phyloP scores from a whole-genome alignment of 2,113 vertebrate genomes.

The Heliornis fulica region DNA sequence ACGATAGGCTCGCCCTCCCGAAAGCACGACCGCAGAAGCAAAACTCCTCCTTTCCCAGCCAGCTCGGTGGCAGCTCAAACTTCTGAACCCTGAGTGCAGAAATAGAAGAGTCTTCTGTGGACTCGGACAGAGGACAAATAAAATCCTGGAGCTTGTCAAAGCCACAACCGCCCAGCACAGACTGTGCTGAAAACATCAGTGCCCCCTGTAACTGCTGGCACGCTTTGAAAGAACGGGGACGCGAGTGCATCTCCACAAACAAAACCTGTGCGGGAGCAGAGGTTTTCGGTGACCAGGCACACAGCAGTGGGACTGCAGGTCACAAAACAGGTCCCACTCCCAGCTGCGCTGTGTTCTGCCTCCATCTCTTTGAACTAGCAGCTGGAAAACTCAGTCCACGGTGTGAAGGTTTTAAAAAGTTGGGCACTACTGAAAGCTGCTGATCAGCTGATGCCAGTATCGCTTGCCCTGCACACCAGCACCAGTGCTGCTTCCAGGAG shows the following conservation, averaged over 20 bases:
- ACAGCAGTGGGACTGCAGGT: neutral
- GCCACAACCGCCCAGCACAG: neutral
- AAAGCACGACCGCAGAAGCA: conserved; percentile 71
- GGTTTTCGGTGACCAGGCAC: neutral
- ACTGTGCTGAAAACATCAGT: neutral
- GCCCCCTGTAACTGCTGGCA: neutral
- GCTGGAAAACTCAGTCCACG: neutral
- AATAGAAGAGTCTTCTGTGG: neutral
- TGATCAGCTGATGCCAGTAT: neutral
- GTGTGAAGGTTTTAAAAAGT: neutral
- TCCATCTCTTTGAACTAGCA: neutral
- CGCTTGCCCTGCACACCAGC: neutral
- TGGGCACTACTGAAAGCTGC: neutral
- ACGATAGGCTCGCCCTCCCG: conserved; percentile 74
- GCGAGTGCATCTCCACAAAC: neutral
- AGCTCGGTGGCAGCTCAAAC: conserved; percentile 59
- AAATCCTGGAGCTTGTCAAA: neutral
- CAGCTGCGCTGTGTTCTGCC: neutral
- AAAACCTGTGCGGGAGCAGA: neutral
- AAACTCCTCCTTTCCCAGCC: conserved; percentile 72
- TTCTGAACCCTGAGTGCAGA: conserved; percentile 54
- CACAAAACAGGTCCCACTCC: neutral
- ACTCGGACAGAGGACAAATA: neutral
- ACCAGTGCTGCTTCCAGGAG: neutral
- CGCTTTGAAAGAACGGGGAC: neutral